Percentiles rank a stretch among this genome's conserved stretches.
Conservation (phyloP, 2,888 invertebrate genomes). For the Epistrophe grossulariae region DNA sequence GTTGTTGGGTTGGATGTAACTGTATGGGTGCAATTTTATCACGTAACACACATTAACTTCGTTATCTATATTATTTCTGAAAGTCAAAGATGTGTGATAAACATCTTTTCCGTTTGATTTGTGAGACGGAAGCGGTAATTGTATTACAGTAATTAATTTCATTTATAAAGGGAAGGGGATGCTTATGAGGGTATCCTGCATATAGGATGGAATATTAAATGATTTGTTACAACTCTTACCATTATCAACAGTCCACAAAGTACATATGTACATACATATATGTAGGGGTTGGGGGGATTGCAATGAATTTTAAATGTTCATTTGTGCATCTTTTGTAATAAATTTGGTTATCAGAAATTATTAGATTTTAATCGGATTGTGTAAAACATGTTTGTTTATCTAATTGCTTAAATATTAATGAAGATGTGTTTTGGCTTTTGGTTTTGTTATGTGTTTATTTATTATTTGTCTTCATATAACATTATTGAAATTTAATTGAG, state of each 20-base stretch:
- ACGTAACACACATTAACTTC: conserved; percentile 53
- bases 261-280: too few relatives aligned
- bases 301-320: conserved; percentile 36
- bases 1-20: background rate
- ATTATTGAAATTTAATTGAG: conserved; percentile 38
- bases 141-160: conserved; percentile 67
- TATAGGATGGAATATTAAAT: conserved; percentile 19
- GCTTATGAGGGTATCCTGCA: background rate
- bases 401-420: conserved; percentile 28
- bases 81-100: conserved; percentile 46
- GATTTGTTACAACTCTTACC: conserved; percentile 37
- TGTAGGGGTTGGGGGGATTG: background rate
- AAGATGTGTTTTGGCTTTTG: conserved; percentile 18
- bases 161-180: background rate
- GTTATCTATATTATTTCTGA: conserved; percentile 44
- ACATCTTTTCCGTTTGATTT: conserved; percentile 70
- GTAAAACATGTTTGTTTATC: conserved; percentile 21
- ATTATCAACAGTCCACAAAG: background rate
- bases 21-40: conserved; percentile 7
- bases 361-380: conserved; percentile 65
- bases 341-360: conserved; percentile 57
- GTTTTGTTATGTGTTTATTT: background rate
- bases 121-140: conserved; percentile 59
- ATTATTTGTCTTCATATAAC: conserved; percentile 1
- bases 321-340: conserved; percentile 42